Conservation (phyloP, 2,888 invertebrate species). For the Agrilus cyanescens region DNA sequence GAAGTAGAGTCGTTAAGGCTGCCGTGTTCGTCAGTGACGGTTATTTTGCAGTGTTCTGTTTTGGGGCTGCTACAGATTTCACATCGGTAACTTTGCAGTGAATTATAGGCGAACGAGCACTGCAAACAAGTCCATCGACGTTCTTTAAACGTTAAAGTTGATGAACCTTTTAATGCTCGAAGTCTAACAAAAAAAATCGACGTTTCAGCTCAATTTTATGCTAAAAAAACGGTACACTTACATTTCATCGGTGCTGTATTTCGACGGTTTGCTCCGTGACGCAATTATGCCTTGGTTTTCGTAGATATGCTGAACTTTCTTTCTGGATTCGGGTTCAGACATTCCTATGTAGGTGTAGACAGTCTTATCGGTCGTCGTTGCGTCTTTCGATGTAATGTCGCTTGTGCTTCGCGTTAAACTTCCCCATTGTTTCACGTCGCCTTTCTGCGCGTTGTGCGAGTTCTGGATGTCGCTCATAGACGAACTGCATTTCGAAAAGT, state of each 20-base stretch:
- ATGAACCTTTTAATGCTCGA: slow-evolving; percentile 25
- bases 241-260: slow-evolving; percentile 28
- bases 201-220: too few species aligned
- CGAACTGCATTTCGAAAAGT: slow-evolving; percentile 32
- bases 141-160: slow-evolving; percentile 29
- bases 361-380: slow-evolving; percentile 19
- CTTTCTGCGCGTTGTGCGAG: slow-evolving; percentile 19
- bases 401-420: slow-evolving; percentile 28
- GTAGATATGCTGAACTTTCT: slow-evolving; percentile 26
- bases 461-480: slow-evolving; percentile 35
- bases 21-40: slow-evolving; percentile 46
- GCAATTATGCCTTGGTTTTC: slow-evolving; percentile 32
- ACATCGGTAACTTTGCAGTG: slow-evolving; percentile 66
- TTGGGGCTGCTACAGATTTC: slow-evolving; percentile 67
- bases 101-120: slow-evolving; percentile 82
- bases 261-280: slow-evolving; percentile 22
- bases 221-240: slow-evolving; percentile 18
- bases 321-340: slow-evolving; percentile 24
- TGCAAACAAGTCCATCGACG: slow-evolving; percentile 80
- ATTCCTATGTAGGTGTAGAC: slow-evolving; percentile 35
- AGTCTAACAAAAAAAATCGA: slow-evolving; percentile 26
- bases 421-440: slow-evolving; percentile 14
- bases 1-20: slow-evolving; percentile 17
- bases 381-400: slow-evolving; percentile 21
- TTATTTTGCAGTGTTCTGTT: slow-evolving; percentile 56